Evolutionary conservation across 2,797 vertebrate species (phyloP).

Genomic region (Nasua narica): DNA sequence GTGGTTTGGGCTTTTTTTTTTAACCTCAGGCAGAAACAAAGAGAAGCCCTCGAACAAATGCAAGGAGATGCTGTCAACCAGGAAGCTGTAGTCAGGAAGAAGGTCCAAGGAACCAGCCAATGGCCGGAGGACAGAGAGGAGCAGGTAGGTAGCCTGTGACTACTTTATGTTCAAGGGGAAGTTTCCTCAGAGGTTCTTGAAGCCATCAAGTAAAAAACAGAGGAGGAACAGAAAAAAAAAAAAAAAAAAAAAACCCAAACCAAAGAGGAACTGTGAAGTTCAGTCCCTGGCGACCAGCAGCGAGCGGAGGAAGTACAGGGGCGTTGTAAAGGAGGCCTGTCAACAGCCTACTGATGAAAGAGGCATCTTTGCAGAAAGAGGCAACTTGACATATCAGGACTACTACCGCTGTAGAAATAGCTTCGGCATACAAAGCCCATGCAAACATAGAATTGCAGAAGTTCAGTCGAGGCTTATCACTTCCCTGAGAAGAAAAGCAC

Average conservation of each 20-base stretch:
- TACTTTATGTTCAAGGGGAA: neutral
- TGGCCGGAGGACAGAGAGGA: conserved; percentile 30
- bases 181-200: neutral
- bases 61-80: conserved; percentile 85
- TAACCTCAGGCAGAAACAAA: conserved; percentile 85
- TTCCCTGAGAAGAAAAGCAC: conserved; percentile 81
- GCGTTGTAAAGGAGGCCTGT: conserved; percentile 72
- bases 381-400: conserved; percentile 68
- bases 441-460: conserved; percentile 81
- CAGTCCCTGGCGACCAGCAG: conserved; percentile 68
- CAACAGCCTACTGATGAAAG: conserved; percentile 80
- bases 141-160: conserved; percentile 57
- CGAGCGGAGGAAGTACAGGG: conserved; percentile 80
- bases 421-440: conserved; percentile 68
- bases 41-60: conserved; percentile 86
- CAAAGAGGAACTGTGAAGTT: conserved; percentile 67
- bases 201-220: conserved; percentile 40
- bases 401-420: conserved; percentile 62
- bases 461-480: conserved; percentile 78
- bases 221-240: conserved; percentile 36
- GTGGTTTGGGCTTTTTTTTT: conserved; percentile 72
- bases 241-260: conserved; percentile 12
- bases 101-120: conserved; percentile 56
- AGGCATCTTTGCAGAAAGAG: conserved; percentile 71
- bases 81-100: conserved; percentile 69